These are phyloP conservation scores for Helicoverpa zea DNA, from an alignment of 1,140 invertebrate genomes.

Conservation along the genomic window DNA sequence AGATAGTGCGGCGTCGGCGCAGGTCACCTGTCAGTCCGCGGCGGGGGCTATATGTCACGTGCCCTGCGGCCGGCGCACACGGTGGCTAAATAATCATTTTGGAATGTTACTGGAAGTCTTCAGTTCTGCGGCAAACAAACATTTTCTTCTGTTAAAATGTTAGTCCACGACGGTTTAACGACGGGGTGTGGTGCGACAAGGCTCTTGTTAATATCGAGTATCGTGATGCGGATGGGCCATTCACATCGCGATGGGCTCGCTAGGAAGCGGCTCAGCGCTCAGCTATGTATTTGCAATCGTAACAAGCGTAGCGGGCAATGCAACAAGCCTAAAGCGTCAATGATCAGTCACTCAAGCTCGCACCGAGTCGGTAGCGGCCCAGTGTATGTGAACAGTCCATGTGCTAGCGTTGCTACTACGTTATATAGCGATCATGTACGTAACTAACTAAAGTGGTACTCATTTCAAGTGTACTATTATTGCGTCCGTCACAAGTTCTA, in stretches of 20 bases:
- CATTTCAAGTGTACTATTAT: conserved; percentile 42
- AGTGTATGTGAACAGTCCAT: conserved; percentile 48
- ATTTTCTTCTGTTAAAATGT: conserved; percentile 67
- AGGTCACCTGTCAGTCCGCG: conserved; percentile 38
- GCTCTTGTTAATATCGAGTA: conserved; percentile 44
- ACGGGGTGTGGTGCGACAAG: conserved; percentile 43
- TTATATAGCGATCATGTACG: conserved; percentile 45
- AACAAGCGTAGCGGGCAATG: conserved; percentile 34
- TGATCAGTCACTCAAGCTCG: neutral
- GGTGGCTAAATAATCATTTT: conserved; percentile 76
- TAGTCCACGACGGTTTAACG: conserved; percentile 51
- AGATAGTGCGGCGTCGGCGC: conserved; percentile 38
- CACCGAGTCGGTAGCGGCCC: conserved; percentile 8
- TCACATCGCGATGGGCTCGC: conserved; percentile 43
- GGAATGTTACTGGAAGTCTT: conserved; percentile 82
- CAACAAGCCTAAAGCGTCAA: conserved; percentile 41
- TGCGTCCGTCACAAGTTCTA: conserved; percentile 34
- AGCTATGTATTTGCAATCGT: conserved; percentile 38
- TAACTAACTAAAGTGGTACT: conserved; percentile 46
- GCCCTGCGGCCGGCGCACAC: conserved; percentile 59
- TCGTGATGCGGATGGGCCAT: conserved; percentile 36
- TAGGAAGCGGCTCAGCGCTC: conserved; percentile 13
- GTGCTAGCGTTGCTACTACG: conserved; percentile 37
- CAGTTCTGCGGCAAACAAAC: conserved; percentile 82
- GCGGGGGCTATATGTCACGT: conserved; percentile 50